Evolutionary conservation across 2,888 invertebrate genomes (phyloP).

Genomic region (Adelphocoris suturalis): DNA sequence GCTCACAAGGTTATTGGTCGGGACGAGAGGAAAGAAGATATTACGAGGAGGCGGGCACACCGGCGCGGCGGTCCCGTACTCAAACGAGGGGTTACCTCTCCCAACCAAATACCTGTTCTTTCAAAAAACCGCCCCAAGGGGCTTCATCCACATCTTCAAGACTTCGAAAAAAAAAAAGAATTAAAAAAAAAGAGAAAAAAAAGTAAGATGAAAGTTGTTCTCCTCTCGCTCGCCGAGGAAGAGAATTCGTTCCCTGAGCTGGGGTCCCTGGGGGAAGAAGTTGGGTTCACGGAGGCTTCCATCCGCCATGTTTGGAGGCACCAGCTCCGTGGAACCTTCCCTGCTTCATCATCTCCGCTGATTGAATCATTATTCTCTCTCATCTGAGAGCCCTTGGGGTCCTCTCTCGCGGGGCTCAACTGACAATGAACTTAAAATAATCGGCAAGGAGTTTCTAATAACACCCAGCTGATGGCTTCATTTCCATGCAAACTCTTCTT

Average conservation of each 20-base stretch:
- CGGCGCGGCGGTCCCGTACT: neutral
- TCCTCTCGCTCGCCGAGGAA: conserved; percentile 20
- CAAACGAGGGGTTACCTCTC: conserved; percentile 17
- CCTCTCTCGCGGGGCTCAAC: conserved; percentile 31
- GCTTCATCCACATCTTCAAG: conserved; percentile 44
- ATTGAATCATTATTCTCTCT: conserved; percentile 68
- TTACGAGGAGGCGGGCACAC: conserved; percentile 25
- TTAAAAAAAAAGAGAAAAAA: neutral
- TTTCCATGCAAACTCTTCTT: conserved; percentile 59
- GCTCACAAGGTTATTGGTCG: conserved; percentile 36
- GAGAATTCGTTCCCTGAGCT: neutral
- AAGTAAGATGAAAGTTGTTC: conserved; percentile 32
- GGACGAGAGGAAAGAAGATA: conserved; percentile 48
- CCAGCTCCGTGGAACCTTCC: conserved; percentile 18
- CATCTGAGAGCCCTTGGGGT: conserved; percentile 42
- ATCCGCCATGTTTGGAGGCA: conserved; percentile 61
- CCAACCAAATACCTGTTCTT: conserved; percentile 62
- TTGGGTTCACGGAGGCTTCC: neutral
- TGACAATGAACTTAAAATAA: conserved; percentile 70
- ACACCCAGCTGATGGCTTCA: conserved; percentile 65
- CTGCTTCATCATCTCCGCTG: conserved; percentile 65
- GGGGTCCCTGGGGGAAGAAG: neutral
- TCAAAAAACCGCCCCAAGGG: conserved; percentile 49
- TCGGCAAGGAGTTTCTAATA: conserved; percentile 63
- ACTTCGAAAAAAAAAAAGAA: neutral